Evolutionary conservation across 2,797 vertebrate species (phyloP).

Genomic region (Eidolon dupreanum): DNA sequence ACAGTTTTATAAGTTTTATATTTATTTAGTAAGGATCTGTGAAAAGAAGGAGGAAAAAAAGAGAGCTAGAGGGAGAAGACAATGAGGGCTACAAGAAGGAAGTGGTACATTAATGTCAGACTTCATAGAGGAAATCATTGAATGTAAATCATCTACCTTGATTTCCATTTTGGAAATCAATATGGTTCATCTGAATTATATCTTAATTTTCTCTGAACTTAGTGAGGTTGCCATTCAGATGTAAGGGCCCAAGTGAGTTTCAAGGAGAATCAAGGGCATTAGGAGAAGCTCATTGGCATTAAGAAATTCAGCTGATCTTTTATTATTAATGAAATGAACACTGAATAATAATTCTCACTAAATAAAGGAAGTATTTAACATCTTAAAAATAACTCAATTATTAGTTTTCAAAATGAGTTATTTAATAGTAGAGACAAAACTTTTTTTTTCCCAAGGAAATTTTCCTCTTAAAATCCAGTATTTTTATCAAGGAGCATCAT

Average conservation of each 20-base stretch:
- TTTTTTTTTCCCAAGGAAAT: neutral
- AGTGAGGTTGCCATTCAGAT: neutral
- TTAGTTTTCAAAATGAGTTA: slow-evolving; percentile 31
- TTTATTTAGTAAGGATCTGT: slow-evolving; percentile 27
- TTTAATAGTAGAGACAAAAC: slow-evolving; percentile 6
- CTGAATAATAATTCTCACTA: neutral
- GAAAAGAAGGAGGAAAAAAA: slow-evolving; percentile 28
- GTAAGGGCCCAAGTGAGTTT: neutral
- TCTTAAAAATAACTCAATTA: slow-evolving; percentile 1
- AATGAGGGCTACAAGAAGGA: neutral
- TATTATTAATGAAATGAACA: slow-evolving; percentile 50
- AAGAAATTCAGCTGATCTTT: slow-evolving; percentile 21
- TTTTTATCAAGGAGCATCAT: neutral
- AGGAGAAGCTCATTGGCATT: neutral
- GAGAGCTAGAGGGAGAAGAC: neutral
- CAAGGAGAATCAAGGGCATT: slow-evolving; percentile 14
- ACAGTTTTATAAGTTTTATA: neutral
- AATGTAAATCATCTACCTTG: neutral
- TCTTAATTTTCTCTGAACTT: slow-evolving; percentile 22
- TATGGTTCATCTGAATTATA: neutral
- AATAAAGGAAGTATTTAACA: neutral
- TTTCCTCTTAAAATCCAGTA: slow-evolving; percentile 36
- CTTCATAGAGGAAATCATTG: neutral
- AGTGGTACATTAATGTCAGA: neutral
- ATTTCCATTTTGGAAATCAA: slow-evolving; percentile 41